Evolutionary conservation across 2,113 vertebrate species (phyloP).

Genomic region (Sapayoa aenigma): DNA sequence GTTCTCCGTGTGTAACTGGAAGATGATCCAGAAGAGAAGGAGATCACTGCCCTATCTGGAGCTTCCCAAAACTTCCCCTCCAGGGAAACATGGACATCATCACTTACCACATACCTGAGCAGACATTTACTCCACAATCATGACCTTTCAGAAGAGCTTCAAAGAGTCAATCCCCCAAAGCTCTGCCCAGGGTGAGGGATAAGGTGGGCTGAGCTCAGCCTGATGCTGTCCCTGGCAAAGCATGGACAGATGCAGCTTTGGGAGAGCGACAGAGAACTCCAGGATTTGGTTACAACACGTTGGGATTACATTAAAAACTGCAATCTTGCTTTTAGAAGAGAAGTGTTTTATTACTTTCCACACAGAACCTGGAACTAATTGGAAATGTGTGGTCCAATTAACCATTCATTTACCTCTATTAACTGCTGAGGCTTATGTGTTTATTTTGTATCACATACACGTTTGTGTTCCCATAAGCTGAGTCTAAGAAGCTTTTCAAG

Average conservation of each 20-base stretch:
- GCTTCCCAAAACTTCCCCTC: accelerated
- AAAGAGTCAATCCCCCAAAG: not conserved
- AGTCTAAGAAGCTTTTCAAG: not conserved
- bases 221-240: not conserved
- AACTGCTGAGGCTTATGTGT: not conserved
- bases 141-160: not conserved
- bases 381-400: slow-evolving; percentile 32
- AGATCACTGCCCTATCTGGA: accelerated
- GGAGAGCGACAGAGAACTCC: not conserved
- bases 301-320: not conserved
- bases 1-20: not conserved
- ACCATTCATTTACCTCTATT: slow-evolving; percentile 31
- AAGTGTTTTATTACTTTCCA: not conserved
- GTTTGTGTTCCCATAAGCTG: not conserved
- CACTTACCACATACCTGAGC: not conserved
- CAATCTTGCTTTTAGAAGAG: not conserved
- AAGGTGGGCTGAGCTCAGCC: not conserved
- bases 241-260: not conserved
- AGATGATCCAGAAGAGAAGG: not conserved
- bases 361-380: slow-evolving; percentile 42
- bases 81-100: accelerated
- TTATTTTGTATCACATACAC: not conserved
- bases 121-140: not conserved
- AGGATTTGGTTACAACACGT: not conserved
- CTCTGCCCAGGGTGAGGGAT: accelerated